Evolutionary conservation across 2,113 vertebrate species (phyloP).

Genomic region (Neofelis nebulosa): DNA sequence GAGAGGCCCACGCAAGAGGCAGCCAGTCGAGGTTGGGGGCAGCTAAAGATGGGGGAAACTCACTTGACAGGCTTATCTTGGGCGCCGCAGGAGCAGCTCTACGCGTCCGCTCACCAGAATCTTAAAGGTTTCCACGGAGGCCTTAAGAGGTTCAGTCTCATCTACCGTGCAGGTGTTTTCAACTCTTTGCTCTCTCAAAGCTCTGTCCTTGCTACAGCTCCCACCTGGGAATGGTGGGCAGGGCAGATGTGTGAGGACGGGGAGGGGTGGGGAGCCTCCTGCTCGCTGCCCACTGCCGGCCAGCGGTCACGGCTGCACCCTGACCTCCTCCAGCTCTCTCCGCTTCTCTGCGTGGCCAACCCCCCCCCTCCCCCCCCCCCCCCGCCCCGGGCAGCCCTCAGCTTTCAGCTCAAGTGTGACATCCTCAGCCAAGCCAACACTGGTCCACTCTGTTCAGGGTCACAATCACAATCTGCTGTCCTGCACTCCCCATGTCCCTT

Average conservation of each 20-base stretch:
- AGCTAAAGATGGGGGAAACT: not conserved
- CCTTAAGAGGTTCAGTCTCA: not conserved
- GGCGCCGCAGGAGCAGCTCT: not conserved
- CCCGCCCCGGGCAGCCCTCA: not conserved
- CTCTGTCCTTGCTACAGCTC: not conserved
- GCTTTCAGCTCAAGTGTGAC: not conserved
- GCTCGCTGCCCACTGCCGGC: no score
- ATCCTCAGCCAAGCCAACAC: not conserved
- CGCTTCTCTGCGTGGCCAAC: no score
- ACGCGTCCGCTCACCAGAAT: not conserved
- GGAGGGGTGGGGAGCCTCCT: not conserved
- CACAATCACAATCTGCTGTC: not conserved
- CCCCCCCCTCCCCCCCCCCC: no score
- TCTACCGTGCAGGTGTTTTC: not conserved
- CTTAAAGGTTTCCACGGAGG: not conserved
- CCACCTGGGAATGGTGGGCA: accelerated
- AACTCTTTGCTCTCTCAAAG: not conserved
- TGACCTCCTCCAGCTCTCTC: no score
- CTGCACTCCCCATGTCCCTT: no score
- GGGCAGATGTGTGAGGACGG: not conserved
- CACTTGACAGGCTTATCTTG: not conserved
- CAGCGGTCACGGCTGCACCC: not conserved
- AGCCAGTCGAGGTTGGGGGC: no score
- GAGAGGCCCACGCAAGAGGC: not conserved
- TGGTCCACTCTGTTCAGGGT: not conserved